phyloP scores from a whole-genome alignment of 2,113 vertebrate species.

The Vulpes lagopus region DNA sequence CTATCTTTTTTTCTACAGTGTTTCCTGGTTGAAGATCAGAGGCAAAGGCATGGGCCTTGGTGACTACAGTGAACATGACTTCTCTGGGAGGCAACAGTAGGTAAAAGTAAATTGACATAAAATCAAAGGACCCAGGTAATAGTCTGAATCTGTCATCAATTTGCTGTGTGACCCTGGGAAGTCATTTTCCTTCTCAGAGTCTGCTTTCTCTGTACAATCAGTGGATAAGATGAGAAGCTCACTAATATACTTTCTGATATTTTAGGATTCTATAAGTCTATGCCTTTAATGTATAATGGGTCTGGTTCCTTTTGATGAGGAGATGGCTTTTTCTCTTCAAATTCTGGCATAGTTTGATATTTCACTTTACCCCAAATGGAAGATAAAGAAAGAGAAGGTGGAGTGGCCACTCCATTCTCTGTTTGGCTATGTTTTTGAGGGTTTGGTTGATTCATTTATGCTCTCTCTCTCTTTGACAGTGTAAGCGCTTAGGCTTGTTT shows the following conservation, averaged over 20 bases:
- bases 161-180: constrained; percentile 18
- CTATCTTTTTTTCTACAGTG: not conserved
- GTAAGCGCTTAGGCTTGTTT: constrained; percentile 9
- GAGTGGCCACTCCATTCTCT: constrained; percentile 55
- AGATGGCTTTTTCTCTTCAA: constrained; percentile 65
- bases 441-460: constrained; percentile 60
- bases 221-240: constrained; percentile 46
- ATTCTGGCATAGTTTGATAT: constrained; percentile 74
- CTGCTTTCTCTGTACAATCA: constrained; percentile 57
- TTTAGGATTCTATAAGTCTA: constrained; percentile 51
- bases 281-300: constrained; percentile 60
- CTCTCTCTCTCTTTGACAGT: constrained; percentile 18
- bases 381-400: constrained; percentile 69
- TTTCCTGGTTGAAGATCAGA: constrained; percentile 30
- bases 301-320: constrained; percentile 56
- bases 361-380: constrained; percentile 72
- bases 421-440: constrained; percentile 53
- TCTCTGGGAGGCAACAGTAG: not conserved
- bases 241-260: constrained; percentile 60
- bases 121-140: constrained; percentile 60
- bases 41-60: not conserved
- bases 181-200: constrained; percentile 50
- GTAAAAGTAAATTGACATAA: constrained; percentile 55
- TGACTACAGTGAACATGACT: constrained; percentile 29
- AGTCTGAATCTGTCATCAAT: constrained; percentile 40